These are phyloP conservation scores for Danio aesculapii DNA, from an alignment of 2,797 vertebrate species.

Conservation along the genomic window DNA sequence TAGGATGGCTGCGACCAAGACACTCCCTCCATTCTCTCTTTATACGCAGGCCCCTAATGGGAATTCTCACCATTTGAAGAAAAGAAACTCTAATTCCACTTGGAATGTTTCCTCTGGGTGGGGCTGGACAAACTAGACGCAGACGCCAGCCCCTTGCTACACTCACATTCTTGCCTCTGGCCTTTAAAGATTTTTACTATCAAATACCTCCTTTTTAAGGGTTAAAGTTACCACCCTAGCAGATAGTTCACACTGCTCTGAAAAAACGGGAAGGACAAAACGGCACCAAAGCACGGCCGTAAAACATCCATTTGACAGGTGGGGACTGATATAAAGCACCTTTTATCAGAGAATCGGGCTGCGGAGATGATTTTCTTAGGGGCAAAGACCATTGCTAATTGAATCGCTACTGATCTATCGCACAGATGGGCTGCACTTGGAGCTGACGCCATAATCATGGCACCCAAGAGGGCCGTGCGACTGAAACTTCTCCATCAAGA, in stretches of 20 bases:
- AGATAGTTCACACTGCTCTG: constrained; percentile 34
- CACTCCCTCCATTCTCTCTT: constrained; percentile 54
- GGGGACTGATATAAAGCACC: constrained; percentile 1
- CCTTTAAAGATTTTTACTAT: constrained; percentile 57
- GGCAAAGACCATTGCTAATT: constrained; percentile 20
- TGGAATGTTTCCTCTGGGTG: constrained; percentile 66
- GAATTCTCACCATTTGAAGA: constrained; percentile 57
- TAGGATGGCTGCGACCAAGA: constrained; percentile 36
- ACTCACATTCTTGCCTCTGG: constrained; percentile 49
- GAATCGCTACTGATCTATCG: constrained; percentile 33
- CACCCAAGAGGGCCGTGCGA: constrained; percentile 46
- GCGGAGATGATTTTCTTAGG: constrained; percentile 8
- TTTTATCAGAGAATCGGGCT: background rate
- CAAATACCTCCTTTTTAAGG: constrained; percentile 51
- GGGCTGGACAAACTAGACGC: constrained; percentile 59
- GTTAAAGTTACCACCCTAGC: constrained; percentile 42
- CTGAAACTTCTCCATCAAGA: constrained; percentile 40
- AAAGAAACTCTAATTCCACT: constrained; percentile 62
- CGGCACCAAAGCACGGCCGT: constrained; percentile 9
- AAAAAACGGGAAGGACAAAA: constrained; percentile 33
- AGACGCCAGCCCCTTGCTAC: constrained; percentile 45
- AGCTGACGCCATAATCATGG: constrained; percentile 46
- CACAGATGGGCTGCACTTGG: constrained; percentile 53
- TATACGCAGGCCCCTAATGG: constrained; percentile 23
- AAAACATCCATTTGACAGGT: constrained; percentile 34